These are phyloP conservation scores for Herpailurus yagouaroundi DNA, from an alignment of 2,113 vertebrate genomes.

Conservation along the genomic window DNA sequence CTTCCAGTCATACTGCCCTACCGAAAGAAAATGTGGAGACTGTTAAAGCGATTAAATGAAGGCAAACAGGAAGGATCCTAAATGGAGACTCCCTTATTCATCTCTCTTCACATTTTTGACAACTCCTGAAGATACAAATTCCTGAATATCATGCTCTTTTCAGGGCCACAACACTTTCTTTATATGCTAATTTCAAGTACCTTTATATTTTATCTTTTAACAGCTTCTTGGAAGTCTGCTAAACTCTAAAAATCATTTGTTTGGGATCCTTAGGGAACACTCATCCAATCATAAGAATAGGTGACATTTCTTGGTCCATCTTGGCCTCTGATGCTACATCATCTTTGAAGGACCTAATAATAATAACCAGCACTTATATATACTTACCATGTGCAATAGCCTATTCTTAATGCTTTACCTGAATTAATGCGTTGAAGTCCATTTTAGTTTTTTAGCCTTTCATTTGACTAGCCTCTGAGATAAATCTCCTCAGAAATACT, in stretches of 20 bases:
- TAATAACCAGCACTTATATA: not conserved
- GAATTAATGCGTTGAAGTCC: not conserved
- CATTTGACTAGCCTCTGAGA: slow-evolving; percentile 54
- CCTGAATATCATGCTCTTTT: not conserved
- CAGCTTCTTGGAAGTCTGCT: not conserved
- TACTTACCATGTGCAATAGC: not conserved
- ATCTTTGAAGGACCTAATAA: not conserved
- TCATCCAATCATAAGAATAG: not conserved
- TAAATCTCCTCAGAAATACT: slow-evolving; percentile 64
- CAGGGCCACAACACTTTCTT: not conserved
- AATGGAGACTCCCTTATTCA: not conserved
- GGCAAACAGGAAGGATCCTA: not conserved
- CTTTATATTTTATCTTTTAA: slow-evolving; percentile 26
- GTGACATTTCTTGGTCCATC: not conserved
- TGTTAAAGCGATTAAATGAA: not conserved
- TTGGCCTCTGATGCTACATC: not conserved
- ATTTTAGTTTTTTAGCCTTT: slow-evolving; percentile 20
- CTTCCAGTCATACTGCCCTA: not conserved
- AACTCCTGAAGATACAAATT: not conserved
- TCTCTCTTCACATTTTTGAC: slow-evolving; percentile 21
- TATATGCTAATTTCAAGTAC: not conserved
- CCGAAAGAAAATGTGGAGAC: not conserved
- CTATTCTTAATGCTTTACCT: not conserved
- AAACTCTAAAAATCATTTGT: not conserved
- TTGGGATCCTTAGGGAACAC: not conserved